phyloP scores from a whole-genome alignment of 2,113 vertebrate species.

The Leiothrix lutea region DNA sequence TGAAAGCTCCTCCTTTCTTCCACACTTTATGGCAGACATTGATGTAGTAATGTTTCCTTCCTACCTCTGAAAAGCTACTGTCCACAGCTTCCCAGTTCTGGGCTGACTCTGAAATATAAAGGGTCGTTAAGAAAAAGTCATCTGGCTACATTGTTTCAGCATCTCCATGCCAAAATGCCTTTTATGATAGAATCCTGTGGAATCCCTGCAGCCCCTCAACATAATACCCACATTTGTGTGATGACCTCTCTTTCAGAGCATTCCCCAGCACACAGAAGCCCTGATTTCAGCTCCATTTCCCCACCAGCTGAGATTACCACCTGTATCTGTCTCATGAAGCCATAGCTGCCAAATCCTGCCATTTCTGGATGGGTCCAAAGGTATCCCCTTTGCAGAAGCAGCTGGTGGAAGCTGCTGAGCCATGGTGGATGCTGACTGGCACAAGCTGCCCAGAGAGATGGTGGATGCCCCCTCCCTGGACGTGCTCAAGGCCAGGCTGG shows the following conservation, averaged over 20 bases:
- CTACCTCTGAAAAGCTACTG: constrained; percentile 56
- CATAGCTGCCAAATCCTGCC: background rate
- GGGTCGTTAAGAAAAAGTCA: background rate
- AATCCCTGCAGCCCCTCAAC: too few relatives aligned
- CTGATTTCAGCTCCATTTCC: background rate
- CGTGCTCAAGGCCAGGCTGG: background rate
- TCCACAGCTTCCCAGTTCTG: constrained; percentile 92
- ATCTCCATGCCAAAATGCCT: background rate
- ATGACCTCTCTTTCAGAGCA: background rate
- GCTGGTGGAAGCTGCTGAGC: background rate
- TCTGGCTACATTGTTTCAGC: background rate
- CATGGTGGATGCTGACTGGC: background rate
- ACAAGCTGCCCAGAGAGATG: background rate
- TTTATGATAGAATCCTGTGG: background rate
- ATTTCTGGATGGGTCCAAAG: background rate
- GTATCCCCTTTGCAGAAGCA: background rate
- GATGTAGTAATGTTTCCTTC: constrained; percentile 80
- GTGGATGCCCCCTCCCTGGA: background rate
- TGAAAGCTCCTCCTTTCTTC: constrained; percentile 67
- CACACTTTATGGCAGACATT: constrained; percentile 90
- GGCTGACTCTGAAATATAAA: constrained; percentile 71
- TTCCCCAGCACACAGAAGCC: background rate
- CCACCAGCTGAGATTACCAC: background rate
- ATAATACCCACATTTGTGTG: too few relatives aligned
- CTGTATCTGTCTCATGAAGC: background rate